Evolutionary conservation across 2,888 invertebrate species (phyloP).

Genomic region (Pammene fasciana): DNA sequence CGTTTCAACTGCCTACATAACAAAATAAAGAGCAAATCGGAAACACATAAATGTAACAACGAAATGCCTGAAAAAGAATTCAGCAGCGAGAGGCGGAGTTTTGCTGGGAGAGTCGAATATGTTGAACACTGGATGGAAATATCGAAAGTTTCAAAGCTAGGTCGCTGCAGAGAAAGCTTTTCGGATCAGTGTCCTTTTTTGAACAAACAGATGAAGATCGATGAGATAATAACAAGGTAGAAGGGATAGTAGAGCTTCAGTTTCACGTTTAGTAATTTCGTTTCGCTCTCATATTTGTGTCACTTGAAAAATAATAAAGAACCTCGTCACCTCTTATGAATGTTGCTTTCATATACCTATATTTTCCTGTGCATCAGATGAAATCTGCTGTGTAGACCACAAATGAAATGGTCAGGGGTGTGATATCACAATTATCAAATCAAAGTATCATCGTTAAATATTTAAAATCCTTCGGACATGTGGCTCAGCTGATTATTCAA

Average conservation of each 20-base stretch:
- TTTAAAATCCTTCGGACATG: background rate
- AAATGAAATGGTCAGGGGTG: background rate
- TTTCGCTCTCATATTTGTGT: no score
- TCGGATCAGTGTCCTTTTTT: conserved; percentile 10
- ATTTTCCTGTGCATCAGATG: no score
- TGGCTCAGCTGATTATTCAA: background rate
- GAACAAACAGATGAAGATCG: conserved; percentile 8
- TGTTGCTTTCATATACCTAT: no score
- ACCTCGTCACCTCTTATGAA: background rate
- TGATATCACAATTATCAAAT: no score
- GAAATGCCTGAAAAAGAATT: conserved; percentile 31
- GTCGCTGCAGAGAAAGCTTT: conserved; percentile 18
- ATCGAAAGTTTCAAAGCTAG: conserved; percentile 29
- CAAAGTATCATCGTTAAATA: background rate
- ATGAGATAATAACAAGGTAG: conserved; percentile 4
- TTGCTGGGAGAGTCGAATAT: conserved; percentile 26
- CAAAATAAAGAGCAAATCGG: conserved; percentile 41
- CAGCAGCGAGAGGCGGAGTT: conserved; percentile 23
- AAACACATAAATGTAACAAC: conserved; percentile 39
- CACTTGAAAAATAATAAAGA: background rate
- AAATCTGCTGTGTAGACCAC: background rate
- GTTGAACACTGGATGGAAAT: conserved; percentile 25
- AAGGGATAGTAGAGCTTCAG: background rate
- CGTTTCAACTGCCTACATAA: conserved; percentile 38
- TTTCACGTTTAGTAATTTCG: background rate